These are phyloP conservation scores for Fragum sueziense DNA, from an alignment of 2,888 invertebrate genomes.

Conservation along the genomic window DNA sequence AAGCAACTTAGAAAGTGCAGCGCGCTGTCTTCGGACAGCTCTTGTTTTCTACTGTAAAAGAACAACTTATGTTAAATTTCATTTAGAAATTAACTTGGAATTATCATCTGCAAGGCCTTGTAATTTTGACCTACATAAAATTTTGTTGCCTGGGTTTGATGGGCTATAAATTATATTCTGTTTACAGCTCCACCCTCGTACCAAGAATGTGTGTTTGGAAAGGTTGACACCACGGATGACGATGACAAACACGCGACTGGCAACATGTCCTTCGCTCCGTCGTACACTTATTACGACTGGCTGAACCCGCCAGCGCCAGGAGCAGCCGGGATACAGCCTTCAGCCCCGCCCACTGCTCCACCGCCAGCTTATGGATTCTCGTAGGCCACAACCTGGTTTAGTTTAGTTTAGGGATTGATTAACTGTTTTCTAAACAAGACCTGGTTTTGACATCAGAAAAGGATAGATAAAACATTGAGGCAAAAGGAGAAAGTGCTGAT, in stretches of 20 bases:
- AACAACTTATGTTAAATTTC: too few species aligned
- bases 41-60: too few species aligned
- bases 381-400: neutral
- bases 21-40: too few species aligned
- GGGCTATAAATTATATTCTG: too few species aligned
- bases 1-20: too few species aligned
- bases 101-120: neutral
- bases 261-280: constrained; percentile 59
- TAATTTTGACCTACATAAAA: neutral
- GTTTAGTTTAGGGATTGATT: neutral
- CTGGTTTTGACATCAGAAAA: too few species aligned
- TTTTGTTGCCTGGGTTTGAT: neutral
- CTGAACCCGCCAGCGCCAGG: constrained; percentile 26
- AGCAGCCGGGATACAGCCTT: neutral
- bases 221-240: constrained; percentile 63
- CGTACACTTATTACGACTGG: constrained; percentile 67
- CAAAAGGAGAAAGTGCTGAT: neutral
- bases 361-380: neutral
- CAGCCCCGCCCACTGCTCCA: neutral
- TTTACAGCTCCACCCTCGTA: constrained; percentile 61
- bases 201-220: constrained; percentile 59
- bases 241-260: constrained; percentile 69
- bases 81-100: too few species aligned
- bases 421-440: neutral
- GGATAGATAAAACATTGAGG: too few species aligned